A percentile compares a stretch with the other conserved stretches of the same genome.
Evolutionary conservation across 2,888 invertebrate genomes (phyloP).

Genomic region (Hololepta plana): DNA sequence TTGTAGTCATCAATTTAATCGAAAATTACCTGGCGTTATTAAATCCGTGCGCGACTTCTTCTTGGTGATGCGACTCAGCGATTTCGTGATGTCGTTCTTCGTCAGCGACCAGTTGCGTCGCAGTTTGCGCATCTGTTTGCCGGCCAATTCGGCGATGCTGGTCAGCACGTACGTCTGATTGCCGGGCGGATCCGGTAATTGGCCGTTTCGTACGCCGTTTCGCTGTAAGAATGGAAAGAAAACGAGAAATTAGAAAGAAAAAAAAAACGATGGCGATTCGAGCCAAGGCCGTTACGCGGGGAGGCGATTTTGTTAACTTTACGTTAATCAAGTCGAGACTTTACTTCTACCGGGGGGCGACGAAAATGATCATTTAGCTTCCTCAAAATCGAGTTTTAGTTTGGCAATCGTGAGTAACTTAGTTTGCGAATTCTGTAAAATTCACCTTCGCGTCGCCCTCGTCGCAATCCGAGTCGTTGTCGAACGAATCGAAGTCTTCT

Average conservation of each 20-base stretch:
- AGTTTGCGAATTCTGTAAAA: background rate
- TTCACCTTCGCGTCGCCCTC: conserved; percentile 18
- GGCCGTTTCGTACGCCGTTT: conserved; percentile 12
- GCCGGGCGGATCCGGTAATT: conserved; percentile 40
- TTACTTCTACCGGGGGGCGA: no score
- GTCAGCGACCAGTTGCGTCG: conserved; percentile 39
- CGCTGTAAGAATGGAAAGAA: no score
- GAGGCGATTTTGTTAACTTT: no score
- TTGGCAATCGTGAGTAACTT: no score
- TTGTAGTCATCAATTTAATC: conserved; percentile 2
- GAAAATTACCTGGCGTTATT: conserved; percentile 13
- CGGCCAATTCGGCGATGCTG: conserved; percentile 41
- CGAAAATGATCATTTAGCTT: no score
- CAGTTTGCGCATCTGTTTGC: conserved; percentile 43
- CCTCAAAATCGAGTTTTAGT: no score
- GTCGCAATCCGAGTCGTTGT: conserved; percentile 46
- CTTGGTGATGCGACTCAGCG: conserved; percentile 28
- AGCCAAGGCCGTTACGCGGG: no score
- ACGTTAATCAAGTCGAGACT: no score
- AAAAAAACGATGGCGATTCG: no score
- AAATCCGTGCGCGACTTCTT: conserved; percentile 22
- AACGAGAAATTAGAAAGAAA: no score
- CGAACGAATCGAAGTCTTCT: conserved; percentile 54
- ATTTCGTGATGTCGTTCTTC: conserved; percentile 39
- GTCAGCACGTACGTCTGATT: conserved; percentile 38